Conservation (phyloP, 1,140 invertebrate genomes). For the Platyura marginata region DNA sequence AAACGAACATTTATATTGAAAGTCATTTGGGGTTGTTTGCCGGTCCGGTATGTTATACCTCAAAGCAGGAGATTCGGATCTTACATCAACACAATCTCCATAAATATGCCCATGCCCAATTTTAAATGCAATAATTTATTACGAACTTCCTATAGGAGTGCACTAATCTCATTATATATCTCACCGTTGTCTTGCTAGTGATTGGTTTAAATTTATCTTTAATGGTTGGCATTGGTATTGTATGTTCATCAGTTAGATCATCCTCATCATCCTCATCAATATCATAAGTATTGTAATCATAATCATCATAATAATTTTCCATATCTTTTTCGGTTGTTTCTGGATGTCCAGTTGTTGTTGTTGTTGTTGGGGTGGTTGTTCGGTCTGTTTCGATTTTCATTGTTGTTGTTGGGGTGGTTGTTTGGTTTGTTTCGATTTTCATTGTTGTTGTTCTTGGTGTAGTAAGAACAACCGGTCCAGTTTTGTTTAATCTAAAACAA, state of each 20-base stretch:
- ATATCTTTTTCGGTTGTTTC: not conserved
- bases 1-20: no score
- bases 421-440: not conserved
- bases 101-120: not conserved
- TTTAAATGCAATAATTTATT: not conserved
- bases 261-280: conserved; percentile 13
- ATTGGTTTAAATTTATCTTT: not conserved
- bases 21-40: no score
- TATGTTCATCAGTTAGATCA: conserved; percentile 2
- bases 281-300: conserved; percentile 9
- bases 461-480: conserved; percentile 6
- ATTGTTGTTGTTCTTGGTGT: not conserved
- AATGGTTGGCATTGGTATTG: not conserved
- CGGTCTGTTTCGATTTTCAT: not conserved
- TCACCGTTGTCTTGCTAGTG: not conserved
- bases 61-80: no score
- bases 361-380: not conserved
- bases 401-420: not conserved
- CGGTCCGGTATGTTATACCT: no score
- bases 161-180: not conserved
- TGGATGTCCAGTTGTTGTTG: not conserved
- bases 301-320: conserved; percentile 10
- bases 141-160: not conserved
- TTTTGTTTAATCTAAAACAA: no score
- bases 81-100: not conserved